A percentile compares a stretch with the other conserved stretches of the same genome.
Evolutionary conservation across 2,888 invertebrate genomes (phyloP).

Genomic region (Morinoia aosen): DNA sequence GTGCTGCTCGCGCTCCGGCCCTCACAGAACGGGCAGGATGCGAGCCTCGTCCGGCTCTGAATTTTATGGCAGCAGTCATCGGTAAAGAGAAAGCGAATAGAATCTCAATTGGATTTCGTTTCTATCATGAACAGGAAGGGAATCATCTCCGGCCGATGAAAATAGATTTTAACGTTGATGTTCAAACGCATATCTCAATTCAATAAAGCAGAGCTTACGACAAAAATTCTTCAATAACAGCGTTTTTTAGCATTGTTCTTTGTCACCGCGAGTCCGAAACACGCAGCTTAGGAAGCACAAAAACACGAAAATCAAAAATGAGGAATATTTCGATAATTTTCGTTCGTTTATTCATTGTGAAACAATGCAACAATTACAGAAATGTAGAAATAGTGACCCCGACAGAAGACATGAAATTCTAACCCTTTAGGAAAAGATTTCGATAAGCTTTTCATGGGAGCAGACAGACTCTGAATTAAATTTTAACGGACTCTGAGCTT

Average conservation of each 20-base stretch:
- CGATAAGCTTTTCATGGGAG: background rate
- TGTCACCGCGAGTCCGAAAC: background rate
- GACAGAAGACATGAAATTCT: background rate
- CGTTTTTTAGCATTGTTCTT: background rate
- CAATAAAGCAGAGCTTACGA: background rate
- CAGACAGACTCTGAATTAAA: background rate
- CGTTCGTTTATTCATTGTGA: background rate
- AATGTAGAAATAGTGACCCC: background rate
- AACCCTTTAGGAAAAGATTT: background rate
- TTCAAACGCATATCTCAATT: background rate
- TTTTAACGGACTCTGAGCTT: background rate
- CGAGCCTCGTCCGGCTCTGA: background rate
- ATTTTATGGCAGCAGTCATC: conserved; percentile 41
- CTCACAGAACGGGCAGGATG: background rate
- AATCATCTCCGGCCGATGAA: background rate
- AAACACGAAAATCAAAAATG: background rate
- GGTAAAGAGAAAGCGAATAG: conserved; percentile 27
- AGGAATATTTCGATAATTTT: background rate
- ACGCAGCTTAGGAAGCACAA: background rate
- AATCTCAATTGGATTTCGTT: conserved; percentile 38
- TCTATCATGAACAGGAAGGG: conserved; percentile 32
- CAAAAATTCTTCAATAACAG: background rate
- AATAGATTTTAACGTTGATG: background rate
- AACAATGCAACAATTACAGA: background rate
- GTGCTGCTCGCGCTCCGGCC: background rate